Percentiles rank a stretch among this genome's conserved stretches.
These are phyloP conservation scores for Muntiacus muntjak DNA, from an alignment of 2,113 vertebrate species.

Conservation along the genomic window DNA sequence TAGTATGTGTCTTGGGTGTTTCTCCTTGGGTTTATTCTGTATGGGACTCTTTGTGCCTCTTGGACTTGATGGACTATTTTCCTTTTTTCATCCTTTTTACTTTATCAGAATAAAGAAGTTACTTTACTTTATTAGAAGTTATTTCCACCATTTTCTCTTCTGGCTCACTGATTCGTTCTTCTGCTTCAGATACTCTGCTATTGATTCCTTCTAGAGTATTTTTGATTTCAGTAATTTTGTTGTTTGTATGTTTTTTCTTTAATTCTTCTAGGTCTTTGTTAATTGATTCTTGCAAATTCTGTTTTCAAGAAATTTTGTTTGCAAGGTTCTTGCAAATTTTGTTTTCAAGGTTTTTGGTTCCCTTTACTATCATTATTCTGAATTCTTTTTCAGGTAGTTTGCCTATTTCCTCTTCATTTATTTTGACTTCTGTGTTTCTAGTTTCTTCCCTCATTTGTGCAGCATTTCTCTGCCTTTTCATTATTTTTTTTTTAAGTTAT, in stretches of 20 bases:
- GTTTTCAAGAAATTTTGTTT: no score
- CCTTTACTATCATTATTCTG: neutral
- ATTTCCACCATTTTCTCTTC: neutral
- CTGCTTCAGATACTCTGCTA: neutral
- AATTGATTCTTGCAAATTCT: neutral
- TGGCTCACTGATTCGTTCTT: neutral
- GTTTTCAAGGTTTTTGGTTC: neutral
- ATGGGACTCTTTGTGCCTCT: neutral
- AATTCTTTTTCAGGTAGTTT: neutral
- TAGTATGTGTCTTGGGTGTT: neutral
- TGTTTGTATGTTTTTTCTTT: neutral
- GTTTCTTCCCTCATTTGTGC: neutral
- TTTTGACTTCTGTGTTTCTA: neutral
- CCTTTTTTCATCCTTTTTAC: neutral
- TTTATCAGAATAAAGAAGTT: neutral
- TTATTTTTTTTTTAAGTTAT: neutral
- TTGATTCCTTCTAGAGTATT: neutral
- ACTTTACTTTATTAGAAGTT: neutral
- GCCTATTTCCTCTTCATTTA: neutral
- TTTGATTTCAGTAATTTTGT: neutral
- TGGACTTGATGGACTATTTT: neutral
- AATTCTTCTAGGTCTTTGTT: neutral
- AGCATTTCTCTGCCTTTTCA: neutral
- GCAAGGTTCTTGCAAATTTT: neutral
- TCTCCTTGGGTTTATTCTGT: neutral